These are phyloP conservation scores for Arrhamphus sclerolepis DNA, from an alignment of 2,797 vertebrate genomes.

Conservation along the genomic window DNA sequence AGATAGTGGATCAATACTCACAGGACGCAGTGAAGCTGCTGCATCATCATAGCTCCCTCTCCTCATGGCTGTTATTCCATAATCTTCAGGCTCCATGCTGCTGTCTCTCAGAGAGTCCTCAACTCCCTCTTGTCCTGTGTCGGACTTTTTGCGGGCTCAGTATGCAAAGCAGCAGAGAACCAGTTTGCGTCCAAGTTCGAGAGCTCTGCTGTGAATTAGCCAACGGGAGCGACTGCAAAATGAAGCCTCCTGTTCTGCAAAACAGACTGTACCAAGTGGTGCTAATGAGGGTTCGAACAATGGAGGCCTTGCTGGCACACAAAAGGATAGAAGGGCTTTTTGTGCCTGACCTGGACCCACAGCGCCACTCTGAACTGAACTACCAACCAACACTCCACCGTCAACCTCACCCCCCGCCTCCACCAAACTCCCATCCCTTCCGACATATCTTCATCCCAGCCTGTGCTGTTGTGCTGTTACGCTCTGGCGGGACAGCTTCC, in stretches of 20 bases:
- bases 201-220: constrained; percentile 9
- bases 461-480: constrained; percentile 51
- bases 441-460: constrained; percentile 17
- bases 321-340: constrained; percentile 36
- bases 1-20: constrained; percentile 65
- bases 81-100: constrained; percentile 49
- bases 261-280: constrained; percentile 41
- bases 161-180: constrained; percentile 7
- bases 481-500: constrained; percentile 49
- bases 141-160: background rate
- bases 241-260: constrained; percentile 35
- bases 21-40: constrained; percentile 64
- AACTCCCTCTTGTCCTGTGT: background rate
- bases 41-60: constrained; percentile 79
- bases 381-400: constrained; percentile 1
- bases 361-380: constrained; percentile 6
- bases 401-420: background rate
- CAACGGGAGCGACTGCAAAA: constrained; percentile 15
- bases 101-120: constrained; percentile 8
- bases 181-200: constrained; percentile 2
- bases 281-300: constrained; percentile 80
- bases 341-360: constrained; percentile 56
- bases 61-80: constrained; percentile 50
- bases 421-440: background rate
- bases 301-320: constrained; percentile 48